Conservation (phyloP, 2,888 invertebrate species). For the Pycnomerus fuliginosus region DNA sequence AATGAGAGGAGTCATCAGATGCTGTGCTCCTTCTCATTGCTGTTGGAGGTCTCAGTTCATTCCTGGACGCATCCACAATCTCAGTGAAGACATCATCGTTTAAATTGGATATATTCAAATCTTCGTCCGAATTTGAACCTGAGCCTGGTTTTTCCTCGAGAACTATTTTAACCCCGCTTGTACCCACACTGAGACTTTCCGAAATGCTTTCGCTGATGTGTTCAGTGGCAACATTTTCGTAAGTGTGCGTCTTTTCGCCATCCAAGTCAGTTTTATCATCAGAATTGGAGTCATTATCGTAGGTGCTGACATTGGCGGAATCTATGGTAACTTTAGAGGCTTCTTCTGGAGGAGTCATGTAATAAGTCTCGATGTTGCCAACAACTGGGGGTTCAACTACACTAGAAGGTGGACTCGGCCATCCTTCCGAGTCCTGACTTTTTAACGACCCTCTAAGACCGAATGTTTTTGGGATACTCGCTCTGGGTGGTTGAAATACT, state of each 20-base stretch:
- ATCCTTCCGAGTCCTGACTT: constrained; percentile 72
- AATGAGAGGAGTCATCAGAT: constrained; percentile 50
- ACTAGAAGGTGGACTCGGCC: constrained; percentile 78
- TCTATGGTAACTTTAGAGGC: constrained; percentile 76
- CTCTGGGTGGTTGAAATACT: constrained; percentile 47
- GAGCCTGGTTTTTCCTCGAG: constrained; percentile 44
- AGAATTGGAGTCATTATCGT: constrained; percentile 62
- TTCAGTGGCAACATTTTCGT: constrained; percentile 49
- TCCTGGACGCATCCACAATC: constrained; percentile 38
- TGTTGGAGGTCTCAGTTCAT: constrained; percentile 50
- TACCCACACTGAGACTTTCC: constrained; percentile 49
- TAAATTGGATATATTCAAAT: constrained; percentile 52
- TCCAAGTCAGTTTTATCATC: constrained; percentile 62
- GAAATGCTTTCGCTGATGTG: constrained; percentile 47
- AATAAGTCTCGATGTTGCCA: constrained; percentile 79
- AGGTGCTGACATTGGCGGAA: constrained; percentile 62
- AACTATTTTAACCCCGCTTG: constrained; percentile 50
- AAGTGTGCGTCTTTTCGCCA: constrained; percentile 48
- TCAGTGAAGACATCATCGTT: constrained; percentile 54
- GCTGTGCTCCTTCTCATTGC: constrained; percentile 50
- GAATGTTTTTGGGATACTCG: constrained; percentile 50
- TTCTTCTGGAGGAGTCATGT: constrained; percentile 75
- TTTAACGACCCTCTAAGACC: constrained; percentile 49
- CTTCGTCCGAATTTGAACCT: constrained; percentile 55
- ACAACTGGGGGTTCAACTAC: constrained; percentile 70